Evolutionary conservation across 2,888 invertebrate species (phyloP).

Genomic region (Petrolisthes cinctipes): DNA sequence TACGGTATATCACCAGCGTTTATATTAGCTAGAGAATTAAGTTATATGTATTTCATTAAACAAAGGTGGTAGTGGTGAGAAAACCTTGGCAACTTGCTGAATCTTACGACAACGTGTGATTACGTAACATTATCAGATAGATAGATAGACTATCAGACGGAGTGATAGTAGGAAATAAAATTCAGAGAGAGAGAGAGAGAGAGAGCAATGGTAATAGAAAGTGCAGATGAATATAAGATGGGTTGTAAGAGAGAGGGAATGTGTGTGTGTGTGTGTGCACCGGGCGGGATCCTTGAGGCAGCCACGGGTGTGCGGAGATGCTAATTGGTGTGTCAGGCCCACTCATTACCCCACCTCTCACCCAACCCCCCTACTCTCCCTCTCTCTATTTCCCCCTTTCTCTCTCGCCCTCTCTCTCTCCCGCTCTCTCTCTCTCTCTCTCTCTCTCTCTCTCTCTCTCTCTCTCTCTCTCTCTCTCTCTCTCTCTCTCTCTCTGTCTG

Average conservation of each 20-base stretch:
- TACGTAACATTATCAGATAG: background rate
- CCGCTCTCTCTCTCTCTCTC: conserved; percentile 29
- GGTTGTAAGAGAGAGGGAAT: background rate
- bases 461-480: background rate
- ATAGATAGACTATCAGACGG: background rate
- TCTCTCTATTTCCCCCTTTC: background rate
- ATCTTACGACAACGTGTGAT: no score
- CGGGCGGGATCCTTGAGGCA: conserved; percentile 5
- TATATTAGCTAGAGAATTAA: no score
- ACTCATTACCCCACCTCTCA: background rate
- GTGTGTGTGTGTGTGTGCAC: conserved; percentile 15
- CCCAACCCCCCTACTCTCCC: background rate
- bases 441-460: conserved; percentile 13
- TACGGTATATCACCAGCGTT: no score
- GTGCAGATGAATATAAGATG: background rate
- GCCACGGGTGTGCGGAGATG: conserved; percentile 28
- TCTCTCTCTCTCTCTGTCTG: background rate
- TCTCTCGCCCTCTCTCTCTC: conserved; percentile 31
- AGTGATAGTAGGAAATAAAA: background rate
- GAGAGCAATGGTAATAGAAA: background rate
- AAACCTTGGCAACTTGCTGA: no score
- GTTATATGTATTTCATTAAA: no score
- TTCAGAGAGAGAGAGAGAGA: background rate
- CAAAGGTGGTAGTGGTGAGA: no score
- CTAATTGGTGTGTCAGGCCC: conserved; percentile 31